A percentile compares a stretch with the other conserved stretches of the same genome.
Evolutionary conservation across 2,797 vertebrate genomes (phyloP).

Genomic region (Sebastiscus albofasciatus): DNA sequence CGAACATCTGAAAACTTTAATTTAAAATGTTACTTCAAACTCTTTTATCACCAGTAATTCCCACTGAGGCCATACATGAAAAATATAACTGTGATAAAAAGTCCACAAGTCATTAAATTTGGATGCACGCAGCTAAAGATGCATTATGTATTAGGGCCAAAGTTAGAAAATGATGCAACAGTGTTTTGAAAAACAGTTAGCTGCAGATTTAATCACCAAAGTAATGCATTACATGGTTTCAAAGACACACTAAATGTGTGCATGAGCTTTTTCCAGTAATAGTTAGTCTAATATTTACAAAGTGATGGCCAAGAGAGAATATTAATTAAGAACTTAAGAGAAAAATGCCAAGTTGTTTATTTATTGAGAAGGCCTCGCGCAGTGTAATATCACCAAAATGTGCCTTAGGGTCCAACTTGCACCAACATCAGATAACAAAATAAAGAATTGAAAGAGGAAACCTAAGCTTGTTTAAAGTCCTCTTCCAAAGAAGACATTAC

Average conservation of each 20-base stretch:
- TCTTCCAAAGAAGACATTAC: slow-evolving; percentile 61
- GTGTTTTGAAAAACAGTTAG: slow-evolving; percentile 35
- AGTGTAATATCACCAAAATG: slow-evolving; percentile 45
- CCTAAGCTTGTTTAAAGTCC: slow-evolving; percentile 49
- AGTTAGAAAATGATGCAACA: slow-evolving; percentile 35
- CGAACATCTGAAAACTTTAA: slow-evolving; percentile 20
- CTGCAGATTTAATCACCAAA: slow-evolving; percentile 45
- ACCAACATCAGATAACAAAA: slow-evolving; percentile 46
- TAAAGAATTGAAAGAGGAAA: slow-evolving; percentile 13
- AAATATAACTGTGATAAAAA: slow-evolving; percentile 16
- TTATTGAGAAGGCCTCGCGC: slow-evolving; percentile 18
- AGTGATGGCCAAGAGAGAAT: slow-evolving; percentile 49
- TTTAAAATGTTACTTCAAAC: slow-evolving; percentile 33
- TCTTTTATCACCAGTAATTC: slow-evolving; percentile 30
- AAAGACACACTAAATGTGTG: slow-evolving; percentile 40
- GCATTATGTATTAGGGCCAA: slow-evolving; percentile 39
- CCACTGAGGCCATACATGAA: slow-evolving; percentile 21
- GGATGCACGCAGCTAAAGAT: slow-evolving; percentile 18
- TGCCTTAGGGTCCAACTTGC: slow-evolving; percentile 37
- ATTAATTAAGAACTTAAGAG: slow-evolving; percentile 57
- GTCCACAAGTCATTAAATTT: slow-evolving; percentile 28
- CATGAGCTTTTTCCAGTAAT: slow-evolving; percentile 46
- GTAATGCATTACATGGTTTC: slow-evolving; percentile 32
- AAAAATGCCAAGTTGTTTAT: slow-evolving; percentile 54
- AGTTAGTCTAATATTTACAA: slow-evolving; percentile 61